Evolutionary conservation across 2,113 vertebrate species (phyloP), one percentile per base, ranked within the genome.

Genomic region (Rhizomys pruinosus): DNA sequence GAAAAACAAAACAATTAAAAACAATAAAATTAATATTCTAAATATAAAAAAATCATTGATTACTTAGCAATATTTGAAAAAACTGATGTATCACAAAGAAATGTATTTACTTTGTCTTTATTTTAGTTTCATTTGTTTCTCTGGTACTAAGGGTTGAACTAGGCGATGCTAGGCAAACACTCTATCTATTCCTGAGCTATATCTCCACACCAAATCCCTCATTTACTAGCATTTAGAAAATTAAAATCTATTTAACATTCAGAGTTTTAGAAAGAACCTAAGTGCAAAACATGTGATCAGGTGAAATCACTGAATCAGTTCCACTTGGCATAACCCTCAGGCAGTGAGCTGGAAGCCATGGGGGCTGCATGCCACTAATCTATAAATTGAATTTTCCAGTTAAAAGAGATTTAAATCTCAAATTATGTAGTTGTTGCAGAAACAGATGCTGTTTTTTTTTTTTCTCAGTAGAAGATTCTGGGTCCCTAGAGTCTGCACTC

Each of bases 301-400:
- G 8, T 85, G 90, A 4, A 4, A 73, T 64, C 5, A 32, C 11
- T 84, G 9, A 61, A 63, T 89, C 16, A 42, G 9, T 93, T 78
- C 39, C 25, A 73, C 3, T 72, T 92, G 23, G 82, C 73, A 78
- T 66, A 17, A 57, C 80, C 79, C 82, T 77, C 59, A 96, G 59
- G 63, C 96, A 96, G 96, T 44, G 94, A 96, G 7, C 17, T 82
- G 16, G 74, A 95, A 66, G 90, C 79, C 47, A 34, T 20, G 86
- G 22, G 17, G 13, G 61, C 1, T 88, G 90, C 9, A 87, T 1
- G 86, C 77, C 27, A 96, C n/a, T 89, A 92, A 95, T 27, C 11
- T 92, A 94, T 71, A 97, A 79, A 96, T 92, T 95, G 68, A 92
- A 84, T 93, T 96, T 95, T 93, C 89, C 74, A 84, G 37, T 95